These are phyloP conservation scores for Garrulus glandarius DNA, from an alignment of 2,797 vertebrate genomes.

Conservation along the genomic window DNA sequence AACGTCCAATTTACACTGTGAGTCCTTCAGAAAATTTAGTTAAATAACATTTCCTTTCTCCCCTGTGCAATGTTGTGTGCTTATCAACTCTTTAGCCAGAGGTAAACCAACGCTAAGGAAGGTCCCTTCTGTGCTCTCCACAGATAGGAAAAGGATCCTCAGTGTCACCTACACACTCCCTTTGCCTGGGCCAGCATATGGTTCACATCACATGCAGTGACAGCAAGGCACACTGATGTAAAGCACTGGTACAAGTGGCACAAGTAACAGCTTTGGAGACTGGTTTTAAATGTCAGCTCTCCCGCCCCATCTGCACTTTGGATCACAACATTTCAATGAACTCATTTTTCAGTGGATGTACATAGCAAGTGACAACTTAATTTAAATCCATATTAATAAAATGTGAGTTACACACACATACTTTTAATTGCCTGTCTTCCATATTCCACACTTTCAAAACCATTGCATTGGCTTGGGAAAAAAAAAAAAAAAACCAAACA, in stretches of 20 bases:
- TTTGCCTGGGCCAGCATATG: fast-evolving
- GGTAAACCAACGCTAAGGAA: not conserved
- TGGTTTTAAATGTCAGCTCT: slow-evolving; percentile 14
- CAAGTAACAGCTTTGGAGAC: not conserved
- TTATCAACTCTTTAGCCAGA: not conserved
- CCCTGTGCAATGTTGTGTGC: fast-evolving
- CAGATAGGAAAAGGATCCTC: not conserved
- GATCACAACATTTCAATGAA: slow-evolving; percentile 25
- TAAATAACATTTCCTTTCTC: not conserved
- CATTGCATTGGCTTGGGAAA: not conserved
- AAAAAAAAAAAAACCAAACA: not conserved
- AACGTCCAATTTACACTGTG: not conserved
- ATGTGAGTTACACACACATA: not conserved
- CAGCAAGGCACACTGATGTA: not conserved
- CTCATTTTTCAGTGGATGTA: slow-evolving; percentile 13
- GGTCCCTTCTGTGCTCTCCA: not conserved
- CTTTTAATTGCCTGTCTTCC: not conserved
- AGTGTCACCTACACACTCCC: not conserved
- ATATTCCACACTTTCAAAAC: not conserved
- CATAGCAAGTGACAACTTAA: slow-evolving; percentile 13
- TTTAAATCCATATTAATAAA: slow-evolving; percentile 36
- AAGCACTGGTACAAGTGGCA: not conserved
- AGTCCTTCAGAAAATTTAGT: not conserved
- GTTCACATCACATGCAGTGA: not conserved
- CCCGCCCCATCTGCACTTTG: not conserved